Conservation (phyloP, 1,140 invertebrate species). For the Mactra quadrangularis region DNA sequence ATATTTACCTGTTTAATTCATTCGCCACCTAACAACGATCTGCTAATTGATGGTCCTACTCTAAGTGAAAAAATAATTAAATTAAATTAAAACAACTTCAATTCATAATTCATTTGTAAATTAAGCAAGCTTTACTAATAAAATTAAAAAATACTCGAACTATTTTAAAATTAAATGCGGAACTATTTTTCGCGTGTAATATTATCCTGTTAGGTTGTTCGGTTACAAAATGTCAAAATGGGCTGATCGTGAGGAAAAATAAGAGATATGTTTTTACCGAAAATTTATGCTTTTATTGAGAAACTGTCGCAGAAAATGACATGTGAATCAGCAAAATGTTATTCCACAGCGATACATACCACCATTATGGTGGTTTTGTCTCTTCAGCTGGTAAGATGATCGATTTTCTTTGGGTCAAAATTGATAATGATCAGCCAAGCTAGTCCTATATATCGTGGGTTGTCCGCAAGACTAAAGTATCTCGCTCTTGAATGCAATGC, state of each 20-base stretch:
- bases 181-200: background rate
- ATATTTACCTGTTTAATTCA: constrained; percentile 31
- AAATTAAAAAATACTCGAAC: background rate
- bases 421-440: constrained; percentile 52
- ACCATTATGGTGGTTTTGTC: constrained; percentile 69
- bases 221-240: constrained; percentile 58
- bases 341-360: constrained; percentile 67
- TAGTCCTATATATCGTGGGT: background rate
- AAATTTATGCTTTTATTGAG: constrained; percentile 32
- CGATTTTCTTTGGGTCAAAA: constrained; percentile 36
- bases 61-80: background rate
- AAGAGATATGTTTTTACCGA: constrained; percentile 27
- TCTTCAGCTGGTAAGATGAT: constrained; percentile 69
- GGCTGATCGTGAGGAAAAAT: constrained; percentile 26
- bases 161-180: background rate
- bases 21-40: constrained; percentile 34
- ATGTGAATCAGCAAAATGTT: constrained; percentile 64
- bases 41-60: background rate
- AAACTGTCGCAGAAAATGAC: constrained; percentile 56
- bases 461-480: too few species aligned
- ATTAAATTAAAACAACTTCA: background rate
- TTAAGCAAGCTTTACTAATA: background rate
- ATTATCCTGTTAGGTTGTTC: constrained; percentile 36
- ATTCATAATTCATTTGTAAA: background rate
- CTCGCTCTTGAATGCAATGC: too few species aligned